These are phyloP conservation scores for Pterostichus madidus DNA, from an alignment of 2,888 invertebrate genomes.

Conservation along the genomic window DNA sequence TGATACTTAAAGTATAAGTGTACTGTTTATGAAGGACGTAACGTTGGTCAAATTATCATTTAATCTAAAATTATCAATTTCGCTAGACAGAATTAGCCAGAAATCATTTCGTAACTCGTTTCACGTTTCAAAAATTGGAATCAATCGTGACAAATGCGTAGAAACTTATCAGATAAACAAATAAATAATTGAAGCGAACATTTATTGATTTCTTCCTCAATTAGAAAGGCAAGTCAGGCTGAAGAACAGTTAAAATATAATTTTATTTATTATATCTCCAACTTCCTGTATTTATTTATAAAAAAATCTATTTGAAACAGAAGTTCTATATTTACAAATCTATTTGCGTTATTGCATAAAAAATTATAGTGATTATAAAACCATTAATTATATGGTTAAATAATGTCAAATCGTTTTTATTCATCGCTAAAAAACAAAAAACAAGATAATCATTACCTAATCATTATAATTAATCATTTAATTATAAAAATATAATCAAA, in stretches of 20 bases:
- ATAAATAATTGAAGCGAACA: not conserved
- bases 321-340: constrained; percentile 5
- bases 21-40: too few species aligned
- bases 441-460: constrained; percentile 31
- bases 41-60: too few species aligned
- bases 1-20: too few species aligned
- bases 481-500: constrained; percentile 24
- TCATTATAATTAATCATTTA: constrained; percentile 31
- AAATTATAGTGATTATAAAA: not conserved
- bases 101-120: not conserved
- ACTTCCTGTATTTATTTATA: constrained; percentile 3
- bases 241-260: not conserved
- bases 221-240: not conserved
- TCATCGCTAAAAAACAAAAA: not conserved
- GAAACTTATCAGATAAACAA: not conserved
- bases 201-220: constrained; percentile 3
- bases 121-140: too few species aligned
- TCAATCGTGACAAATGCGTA: not conserved
- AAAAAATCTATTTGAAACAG: not conserved
- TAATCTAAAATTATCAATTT: too few species aligned
- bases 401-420: constrained; percentile 20
- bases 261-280: not conserved
- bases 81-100: not conserved
- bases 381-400: constrained; percentile 29
- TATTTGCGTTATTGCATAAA: not conserved